These are phyloP conservation scores for Drosophila simulans DNA, from an alignment of 1,140 invertebrate species.

Conservation along the genomic window DNA sequence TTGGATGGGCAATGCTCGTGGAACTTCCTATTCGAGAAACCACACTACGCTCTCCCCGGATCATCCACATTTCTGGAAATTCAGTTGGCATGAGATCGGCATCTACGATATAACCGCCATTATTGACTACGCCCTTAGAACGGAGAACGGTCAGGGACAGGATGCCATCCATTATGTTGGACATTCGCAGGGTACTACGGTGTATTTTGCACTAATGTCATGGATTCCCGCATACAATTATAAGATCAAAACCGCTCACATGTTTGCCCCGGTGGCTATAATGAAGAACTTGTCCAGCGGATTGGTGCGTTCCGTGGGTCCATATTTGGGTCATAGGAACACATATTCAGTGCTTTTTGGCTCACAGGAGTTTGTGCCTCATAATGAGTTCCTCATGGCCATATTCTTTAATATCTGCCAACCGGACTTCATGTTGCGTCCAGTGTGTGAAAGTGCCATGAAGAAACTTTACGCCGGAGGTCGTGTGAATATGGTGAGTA, in stretches of 20 bases:
- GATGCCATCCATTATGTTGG: slow-evolving; percentile 88
- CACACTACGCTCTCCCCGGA: slow-evolving; percentile 85
- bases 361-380: slow-evolving; percentile 67
- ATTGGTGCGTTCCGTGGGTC: slow-evolving; percentile 69
- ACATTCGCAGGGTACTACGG: slow-evolving; percentile 87
- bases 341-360: slow-evolving; percentile 83
- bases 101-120: slow-evolving; percentile 88
- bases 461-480: slow-evolving; percentile 2
- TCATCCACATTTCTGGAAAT: slow-evolving; percentile 86
- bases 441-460: slow-evolving; percentile 24
- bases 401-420: slow-evolving; percentile 83
- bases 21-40: slow-evolving; percentile 85
- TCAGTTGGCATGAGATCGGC: slow-evolving; percentile 89
- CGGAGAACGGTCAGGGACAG: slow-evolving; percentile 85
- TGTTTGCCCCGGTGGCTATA: slow-evolving; percentile 87
- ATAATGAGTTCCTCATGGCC: slow-evolving; percentile 56
- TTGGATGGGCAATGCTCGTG: slow-evolving; percentile 85
- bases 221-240: slow-evolving; percentile 86
- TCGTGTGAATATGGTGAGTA: slow-evolving; percentile 56
- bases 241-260: slow-evolving; percentile 85
- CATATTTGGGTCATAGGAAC: slow-evolving; percentile 69
- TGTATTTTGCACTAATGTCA: slow-evolving; percentile 86
- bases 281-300: slow-evolving; percentile 69
- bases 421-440: slow-evolving; percentile 77
- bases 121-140: slow-evolving; percentile 88